Evolutionary conservation across 1,140 invertebrate genomes (phyloP), one percentile per base, ranked within the genome.

Genomic region (Aphis craccivora): DNA sequence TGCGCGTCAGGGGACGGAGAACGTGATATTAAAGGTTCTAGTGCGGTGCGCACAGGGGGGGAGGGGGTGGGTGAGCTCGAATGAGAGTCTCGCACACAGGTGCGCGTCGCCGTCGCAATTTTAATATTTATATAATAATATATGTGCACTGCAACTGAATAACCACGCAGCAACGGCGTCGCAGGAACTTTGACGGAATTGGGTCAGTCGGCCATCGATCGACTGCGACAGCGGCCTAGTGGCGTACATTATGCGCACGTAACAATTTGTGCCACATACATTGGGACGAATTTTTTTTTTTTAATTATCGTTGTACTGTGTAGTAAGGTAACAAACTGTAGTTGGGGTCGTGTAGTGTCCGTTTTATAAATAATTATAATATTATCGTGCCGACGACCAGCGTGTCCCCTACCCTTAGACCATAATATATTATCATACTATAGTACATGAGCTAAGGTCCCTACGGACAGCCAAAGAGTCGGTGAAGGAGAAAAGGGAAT

Each of bases 141-240:
- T 25, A 14, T 25, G 83, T 86, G 9, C 9, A 45, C 30, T n/a
- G 40, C 89, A 20, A 90, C 60, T 14, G 43, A 90, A n/a, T n/a
- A 90, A 40, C 30, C 25, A 22, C 18, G 86, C 30, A 25, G 30
- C 45, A n/a, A 40, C 88, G 35, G 35, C 35, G 51, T 35, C 87
- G 8, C 30, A 90, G 53, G 53, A 55, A 60, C 20, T 23, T 25
- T 25, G 35, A 43, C 14, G 67, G 1, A 93, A 86, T 93, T 55
- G 35, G 91, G 91, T 93, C 91, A 93, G 91, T 93, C 81, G 91
- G 91, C 35, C 91, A 93, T 93, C 91, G 91, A 93, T 93, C 48
- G 67, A 48, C 37, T 14, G 23, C 53, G 37, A 43, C 55, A 3
- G 48, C 81, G 48, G 30, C 48, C 81, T 40, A 90, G 53, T 90